A percentile compares a stretch with the other conserved stretches of the same genome.
phyloP scores from a whole-genome alignment of 2,888 invertebrate species.

The Selenia dentaria region DNA sequence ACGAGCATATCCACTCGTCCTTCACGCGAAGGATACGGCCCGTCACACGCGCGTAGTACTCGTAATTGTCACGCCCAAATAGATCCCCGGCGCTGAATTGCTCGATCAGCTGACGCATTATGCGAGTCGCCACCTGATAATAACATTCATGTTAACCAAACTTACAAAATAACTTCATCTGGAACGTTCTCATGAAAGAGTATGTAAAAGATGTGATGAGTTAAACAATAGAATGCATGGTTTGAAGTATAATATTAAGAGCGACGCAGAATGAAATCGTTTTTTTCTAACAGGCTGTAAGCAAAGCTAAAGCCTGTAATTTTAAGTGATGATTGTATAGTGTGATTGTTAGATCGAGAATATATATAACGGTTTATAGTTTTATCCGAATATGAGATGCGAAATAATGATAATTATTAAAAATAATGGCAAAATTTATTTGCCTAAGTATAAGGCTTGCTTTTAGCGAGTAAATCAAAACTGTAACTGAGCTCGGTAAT shows the following conservation, averaged over 20 bases:
- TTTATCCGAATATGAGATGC: too few species aligned
- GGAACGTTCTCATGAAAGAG: background rate
- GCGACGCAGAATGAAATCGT: too few species aligned
- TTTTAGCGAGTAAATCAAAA: too few species aligned
- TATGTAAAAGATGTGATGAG: background rate
- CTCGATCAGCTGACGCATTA: slow-evolving; percentile 98
- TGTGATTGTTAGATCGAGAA: too few species aligned
- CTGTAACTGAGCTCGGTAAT: too few species aligned
- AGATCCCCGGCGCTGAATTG: slow-evolving; percentile 98
- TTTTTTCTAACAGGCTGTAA: too few species aligned
- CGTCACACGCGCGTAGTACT: slow-evolving; percentile 97
- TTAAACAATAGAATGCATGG: background rate
- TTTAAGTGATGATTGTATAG: too few species aligned
- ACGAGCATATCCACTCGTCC: slow-evolving; percentile 98
- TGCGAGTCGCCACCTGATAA: slow-evolving; percentile 94
- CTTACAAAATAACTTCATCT: background rate
- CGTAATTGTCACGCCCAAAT: slow-evolving; percentile 97
- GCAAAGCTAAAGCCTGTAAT: too few species aligned
- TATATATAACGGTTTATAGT: too few species aligned
- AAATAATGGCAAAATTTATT: too few species aligned
- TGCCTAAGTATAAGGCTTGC: too few species aligned
- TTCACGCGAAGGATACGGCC: slow-evolving; percentile 96
- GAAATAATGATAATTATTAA: too few species aligned
- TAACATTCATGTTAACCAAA: background rate
- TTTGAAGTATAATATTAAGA: background rate